Percentiles rank a stretch among this genome's conserved stretches.
phyloP scores from a whole-genome alignment of 2,113 vertebrate genomes.

The Plotosus lineatus region DNA sequence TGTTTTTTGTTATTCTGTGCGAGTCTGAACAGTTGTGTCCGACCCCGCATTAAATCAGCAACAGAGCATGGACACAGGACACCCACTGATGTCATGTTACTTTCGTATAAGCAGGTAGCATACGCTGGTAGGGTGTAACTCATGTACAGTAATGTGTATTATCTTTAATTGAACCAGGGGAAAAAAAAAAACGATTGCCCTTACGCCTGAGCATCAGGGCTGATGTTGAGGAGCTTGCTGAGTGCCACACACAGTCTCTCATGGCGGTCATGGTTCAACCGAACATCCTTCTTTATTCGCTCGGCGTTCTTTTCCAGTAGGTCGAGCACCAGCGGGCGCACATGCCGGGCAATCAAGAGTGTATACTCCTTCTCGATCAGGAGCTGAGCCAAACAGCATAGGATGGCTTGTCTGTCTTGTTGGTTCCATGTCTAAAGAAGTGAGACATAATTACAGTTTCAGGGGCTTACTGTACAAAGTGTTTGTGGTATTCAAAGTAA shows the following conservation, averaged over 20 bases:
- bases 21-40: too few species aligned
- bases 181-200: conserved; percentile 57
- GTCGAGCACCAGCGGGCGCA: conserved; percentile 87
- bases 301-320: conserved; percentile 89
- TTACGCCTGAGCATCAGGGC: conserved; percentile 89
- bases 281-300: conserved; percentile 78
- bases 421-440: conserved; percentile 82
- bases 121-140: too few species aligned
- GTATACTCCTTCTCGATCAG: conserved; percentile 91
- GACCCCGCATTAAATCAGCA: too few species aligned
- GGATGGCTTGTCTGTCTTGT: conserved; percentile 88
- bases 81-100: too few species aligned
- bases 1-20: too few species aligned
- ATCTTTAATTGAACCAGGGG: too few species aligned
- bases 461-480: background rate
- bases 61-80: too few species aligned
- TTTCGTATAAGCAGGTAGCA: too few species aligned
- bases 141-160: too few species aligned
- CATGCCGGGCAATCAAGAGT: conserved; percentile 80
- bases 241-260: conserved; percentile 94
- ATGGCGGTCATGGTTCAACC: conserved; percentile 88
- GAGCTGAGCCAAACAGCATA: conserved; percentile 80
- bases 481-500: too few species aligned
- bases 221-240: conserved; percentile 84
- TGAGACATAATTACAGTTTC: conserved; percentile 5